Conservation (phyloP, 2,888 invertebrate species). For the Microctonus aethiopoides region DNA sequence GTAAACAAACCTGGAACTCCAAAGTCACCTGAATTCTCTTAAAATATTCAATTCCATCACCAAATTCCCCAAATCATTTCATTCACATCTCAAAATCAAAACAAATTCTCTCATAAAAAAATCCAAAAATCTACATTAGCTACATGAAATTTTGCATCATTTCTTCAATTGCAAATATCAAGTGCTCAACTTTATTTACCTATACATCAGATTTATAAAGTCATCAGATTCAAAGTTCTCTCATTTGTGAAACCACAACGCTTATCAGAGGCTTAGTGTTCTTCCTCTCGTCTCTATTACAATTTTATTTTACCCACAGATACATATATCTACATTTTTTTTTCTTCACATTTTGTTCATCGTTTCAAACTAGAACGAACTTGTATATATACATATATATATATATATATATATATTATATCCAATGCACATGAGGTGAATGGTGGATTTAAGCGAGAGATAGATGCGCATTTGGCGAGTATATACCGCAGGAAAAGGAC, state of each 20-base stretch:
- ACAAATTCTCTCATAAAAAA: no score
- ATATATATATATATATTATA: not conserved
- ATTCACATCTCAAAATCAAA: no score
- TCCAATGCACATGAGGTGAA: not conserved
- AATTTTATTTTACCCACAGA: not conserved
- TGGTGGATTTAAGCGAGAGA: constrained; percentile 34
- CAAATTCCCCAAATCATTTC: no score
- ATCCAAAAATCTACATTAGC: no score
- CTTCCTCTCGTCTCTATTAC: not conserved
- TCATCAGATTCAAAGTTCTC: not conserved
- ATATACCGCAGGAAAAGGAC: constrained; percentile 31
- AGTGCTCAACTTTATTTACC: no score
- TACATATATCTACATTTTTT: not conserved
- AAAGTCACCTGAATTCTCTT: no score
- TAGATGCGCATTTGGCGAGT: constrained; percentile 36
- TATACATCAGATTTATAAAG: no score
- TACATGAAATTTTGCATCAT: no score
- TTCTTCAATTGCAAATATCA: no score
- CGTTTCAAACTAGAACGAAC: constrained; percentile 19
- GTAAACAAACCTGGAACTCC: no score
- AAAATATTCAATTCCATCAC: no score
- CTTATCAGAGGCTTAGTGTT: not conserved
- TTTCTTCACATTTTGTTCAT: constrained; percentile 1
- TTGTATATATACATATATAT: constrained; percentile 12
- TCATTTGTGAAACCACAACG: not conserved